Percentiles rank a stretch among this genome's conserved stretches.
These are phyloP conservation scores for Tachypleus tridentatus DNA, from an alignment of 1,140 invertebrate genomes.

Conservation along the genomic window DNA sequence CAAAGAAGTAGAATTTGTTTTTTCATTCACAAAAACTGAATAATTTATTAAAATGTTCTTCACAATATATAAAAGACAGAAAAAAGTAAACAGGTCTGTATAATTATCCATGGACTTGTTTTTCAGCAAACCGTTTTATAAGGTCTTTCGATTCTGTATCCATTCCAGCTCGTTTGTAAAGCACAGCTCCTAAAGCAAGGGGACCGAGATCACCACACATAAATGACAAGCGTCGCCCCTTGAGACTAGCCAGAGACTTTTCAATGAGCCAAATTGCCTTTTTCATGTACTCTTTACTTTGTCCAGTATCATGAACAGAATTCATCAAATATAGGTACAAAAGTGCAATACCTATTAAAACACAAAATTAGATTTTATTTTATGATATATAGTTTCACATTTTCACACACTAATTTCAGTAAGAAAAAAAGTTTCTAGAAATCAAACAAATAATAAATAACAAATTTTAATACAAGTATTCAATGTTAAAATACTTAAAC, in stretches of 20 bases:
- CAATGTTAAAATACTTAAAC: too few species aligned
- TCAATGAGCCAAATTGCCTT: conserved; percentile 39
- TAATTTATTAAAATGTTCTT: too few species aligned
- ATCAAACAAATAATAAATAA: too few species aligned
- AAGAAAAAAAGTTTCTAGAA: too few species aligned
- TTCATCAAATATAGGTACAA: conserved; percentile 40
- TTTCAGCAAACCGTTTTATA: conserved; percentile 27
- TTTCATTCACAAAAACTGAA: too few species aligned
- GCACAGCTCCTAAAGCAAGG: conserved; percentile 51
- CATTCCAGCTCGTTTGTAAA: conserved; percentile 41
- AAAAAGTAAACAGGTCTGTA: neutral
- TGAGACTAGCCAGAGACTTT: conserved; percentile 35
- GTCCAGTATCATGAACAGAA: conserved; percentile 17
- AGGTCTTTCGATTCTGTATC: conserved; percentile 25
- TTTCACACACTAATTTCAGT: too few species aligned
- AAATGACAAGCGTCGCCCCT: conserved; percentile 47
- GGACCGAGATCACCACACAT: conserved; percentile 65
- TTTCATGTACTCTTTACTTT: conserved; percentile 13
- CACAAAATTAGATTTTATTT: too few species aligned
- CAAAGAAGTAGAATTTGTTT: too few species aligned
- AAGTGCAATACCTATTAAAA: conserved; percentile 37
- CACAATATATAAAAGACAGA: conserved; percentile 1
- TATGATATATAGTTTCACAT: too few species aligned
- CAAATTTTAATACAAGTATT: too few species aligned
- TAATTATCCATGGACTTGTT: conserved; percentile 1